Conservation (phyloP, 2,888 invertebrate species). For the Coelopa pilipes region DNA sequence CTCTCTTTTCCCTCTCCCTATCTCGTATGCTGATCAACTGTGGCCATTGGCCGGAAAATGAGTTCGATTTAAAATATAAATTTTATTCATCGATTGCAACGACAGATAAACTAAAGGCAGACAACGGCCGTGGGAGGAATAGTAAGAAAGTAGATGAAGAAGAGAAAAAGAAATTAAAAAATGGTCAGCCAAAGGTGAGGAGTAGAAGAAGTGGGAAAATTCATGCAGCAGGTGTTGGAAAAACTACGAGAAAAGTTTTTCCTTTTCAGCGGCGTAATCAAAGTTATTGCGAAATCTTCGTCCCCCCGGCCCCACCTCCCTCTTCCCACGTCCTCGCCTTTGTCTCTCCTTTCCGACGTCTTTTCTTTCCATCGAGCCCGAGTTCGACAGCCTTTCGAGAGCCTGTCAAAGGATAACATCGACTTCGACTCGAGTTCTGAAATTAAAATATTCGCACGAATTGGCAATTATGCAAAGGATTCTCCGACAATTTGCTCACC, state of each 20-base stretch:
- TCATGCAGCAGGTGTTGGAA: constrained; percentile 19
- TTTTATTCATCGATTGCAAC: neutral
- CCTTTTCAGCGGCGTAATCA: constrained; percentile 16
- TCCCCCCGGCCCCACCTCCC: too few species aligned
- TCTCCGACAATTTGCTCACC: neutral
- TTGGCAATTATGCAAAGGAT: constrained; percentile 32
- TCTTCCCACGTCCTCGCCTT: too few species aligned
- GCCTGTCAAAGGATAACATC: neutral
- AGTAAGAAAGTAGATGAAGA: too few species aligned
- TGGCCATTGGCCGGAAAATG: neutral
- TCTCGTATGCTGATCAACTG: neutral
- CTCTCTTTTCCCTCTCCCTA: neutral
- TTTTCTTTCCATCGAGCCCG: too few species aligned
- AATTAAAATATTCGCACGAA: constrained; percentile 40
- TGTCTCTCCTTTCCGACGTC: too few species aligned
- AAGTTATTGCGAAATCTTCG: constrained; percentile 12
- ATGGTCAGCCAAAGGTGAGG: neutral
- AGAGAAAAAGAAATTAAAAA: neutral
- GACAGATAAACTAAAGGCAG: neutral
- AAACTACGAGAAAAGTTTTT: constrained; percentile 13
- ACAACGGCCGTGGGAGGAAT: too few species aligned
- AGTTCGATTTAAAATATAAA: neutral
- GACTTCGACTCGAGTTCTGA: constrained; percentile 14
- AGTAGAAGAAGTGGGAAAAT: neutral
- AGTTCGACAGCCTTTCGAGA: neutral